Evolutionary conservation across 2,113 vertebrate species (phyloP).

Genomic region (Ammodytes marinus): DNA sequence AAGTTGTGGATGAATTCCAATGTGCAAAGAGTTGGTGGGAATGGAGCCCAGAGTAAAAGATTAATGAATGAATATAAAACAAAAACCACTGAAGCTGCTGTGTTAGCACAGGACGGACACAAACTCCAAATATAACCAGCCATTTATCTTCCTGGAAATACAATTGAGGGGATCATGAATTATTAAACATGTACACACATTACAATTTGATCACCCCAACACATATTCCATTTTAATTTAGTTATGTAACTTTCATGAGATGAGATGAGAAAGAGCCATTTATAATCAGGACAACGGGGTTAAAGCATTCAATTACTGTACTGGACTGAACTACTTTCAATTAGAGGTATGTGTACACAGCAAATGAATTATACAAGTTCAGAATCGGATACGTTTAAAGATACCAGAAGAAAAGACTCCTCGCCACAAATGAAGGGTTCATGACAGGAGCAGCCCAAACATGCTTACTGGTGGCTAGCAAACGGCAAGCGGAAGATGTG

Average conservation of each 20-base stretch:
- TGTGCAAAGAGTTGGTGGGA: not conserved
- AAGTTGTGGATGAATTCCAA: not conserved
- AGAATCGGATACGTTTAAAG: not conserved
- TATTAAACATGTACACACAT: not conserved
- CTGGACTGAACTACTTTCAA: too few relatives aligned
- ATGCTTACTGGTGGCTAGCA: not conserved
- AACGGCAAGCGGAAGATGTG: constrained; percentile 18
- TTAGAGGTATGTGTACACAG: too few relatives aligned
- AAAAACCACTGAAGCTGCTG: not conserved
- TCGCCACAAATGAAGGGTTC: not conserved
- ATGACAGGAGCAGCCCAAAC: not conserved
- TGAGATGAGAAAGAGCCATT: not conserved
- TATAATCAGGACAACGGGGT: not conserved
- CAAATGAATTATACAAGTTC: not conserved
- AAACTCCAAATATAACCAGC: not conserved
- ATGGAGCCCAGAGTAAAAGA: not conserved
- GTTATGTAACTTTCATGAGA: not conserved
- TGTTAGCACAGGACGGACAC: not conserved
- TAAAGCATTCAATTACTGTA: not conserved
- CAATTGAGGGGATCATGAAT: not conserved
- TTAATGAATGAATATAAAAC: not conserved
- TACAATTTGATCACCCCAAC: not conserved
- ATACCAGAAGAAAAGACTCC: not conserved
- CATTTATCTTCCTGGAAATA: not conserved
- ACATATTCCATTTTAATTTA: not conserved